A percentile compares a stretch with the other conserved stretches of the same genome.
These are phyloP conservation scores for Palythoa grandis DNA, from an alignment of 92 coral and sea anemone species.

Conservation along the genomic window DNA sequence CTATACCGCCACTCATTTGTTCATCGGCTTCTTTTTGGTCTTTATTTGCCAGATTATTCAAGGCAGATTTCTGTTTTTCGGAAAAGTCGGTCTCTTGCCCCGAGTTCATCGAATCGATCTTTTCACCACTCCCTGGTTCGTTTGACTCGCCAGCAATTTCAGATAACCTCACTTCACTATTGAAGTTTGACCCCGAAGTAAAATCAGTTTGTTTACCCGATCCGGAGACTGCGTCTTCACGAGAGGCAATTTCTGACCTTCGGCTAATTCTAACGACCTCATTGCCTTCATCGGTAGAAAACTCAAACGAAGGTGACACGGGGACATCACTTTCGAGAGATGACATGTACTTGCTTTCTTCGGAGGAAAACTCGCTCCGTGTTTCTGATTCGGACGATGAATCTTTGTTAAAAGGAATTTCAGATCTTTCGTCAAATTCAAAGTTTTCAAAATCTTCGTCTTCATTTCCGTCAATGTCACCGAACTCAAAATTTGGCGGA, in stretches of 20 bases:
- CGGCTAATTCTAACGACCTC: slow-evolving; percentile 17
- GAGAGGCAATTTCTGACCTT: slow-evolving; percentile 32
- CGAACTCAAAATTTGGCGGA: not conserved
- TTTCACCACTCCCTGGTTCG: slow-evolving; percentile 17
- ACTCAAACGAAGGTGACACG: not conserved
- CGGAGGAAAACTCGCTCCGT: not conserved
- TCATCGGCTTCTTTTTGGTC: not conserved
- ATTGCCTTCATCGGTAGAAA: not conserved
- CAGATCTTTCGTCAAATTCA: slow-evolving; percentile 23
- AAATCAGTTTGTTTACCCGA: slow-evolving; percentile 15
- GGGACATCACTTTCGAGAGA: not conserved
- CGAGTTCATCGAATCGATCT: slow-evolving; percentile 22
- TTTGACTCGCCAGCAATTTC: slow-evolving; percentile 35
- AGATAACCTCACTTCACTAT: slow-evolving; percentile 4
- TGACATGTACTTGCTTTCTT: not conserved
- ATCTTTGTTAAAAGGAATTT: not conserved
- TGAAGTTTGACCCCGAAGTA: not conserved
- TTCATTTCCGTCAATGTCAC: not conserved
- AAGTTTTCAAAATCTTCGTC: slow-evolving; percentile 23
- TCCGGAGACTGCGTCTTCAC: slow-evolving; percentile 12
- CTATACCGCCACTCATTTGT: not conserved
- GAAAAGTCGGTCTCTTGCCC: slow-evolving; percentile 20
- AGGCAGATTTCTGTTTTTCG: slow-evolving; percentile 18
- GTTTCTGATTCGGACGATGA: slow-evolving; percentile 4
- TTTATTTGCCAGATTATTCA: not conserved